phyloP scores from a whole-genome alignment of 2,113 vertebrate genomes.

The Rousettus leschenaultii region DNA sequence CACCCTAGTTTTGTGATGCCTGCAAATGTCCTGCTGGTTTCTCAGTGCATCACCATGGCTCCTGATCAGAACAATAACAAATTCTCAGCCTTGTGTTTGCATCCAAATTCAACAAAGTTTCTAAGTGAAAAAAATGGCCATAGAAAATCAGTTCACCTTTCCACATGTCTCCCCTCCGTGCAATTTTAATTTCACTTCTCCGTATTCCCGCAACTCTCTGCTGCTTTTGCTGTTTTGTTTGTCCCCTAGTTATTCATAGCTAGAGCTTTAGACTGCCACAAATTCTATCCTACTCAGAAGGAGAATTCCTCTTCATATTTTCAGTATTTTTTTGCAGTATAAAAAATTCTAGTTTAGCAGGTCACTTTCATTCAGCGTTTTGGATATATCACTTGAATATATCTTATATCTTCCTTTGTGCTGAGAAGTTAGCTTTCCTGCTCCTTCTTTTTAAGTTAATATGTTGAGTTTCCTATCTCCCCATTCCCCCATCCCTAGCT shows the following conservation, averaged over 20 bases:
- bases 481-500: accelerated
- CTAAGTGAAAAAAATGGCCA: neutral
- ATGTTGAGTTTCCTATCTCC: neutral
- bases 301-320: neutral
- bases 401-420: neutral
- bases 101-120: neutral
- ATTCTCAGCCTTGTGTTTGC: neutral
- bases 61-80: neutral
- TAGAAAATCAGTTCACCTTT: neutral
- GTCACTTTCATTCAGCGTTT: neutral
- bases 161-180: neutral
- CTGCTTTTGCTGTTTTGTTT: neutral
- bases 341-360: neutral
- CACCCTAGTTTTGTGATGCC: neutral
- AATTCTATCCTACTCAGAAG: neutral
- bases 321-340: neutral
- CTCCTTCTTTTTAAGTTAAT: neutral
- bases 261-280: neutral
- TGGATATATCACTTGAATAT: neutral
- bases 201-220: neutral
- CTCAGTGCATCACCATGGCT: neutral
- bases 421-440: neutral
- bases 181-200: neutral
- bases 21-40: neutral
- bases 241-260: neutral